A percentile compares a stretch with the other conserved stretches of the same genome.
phyloP scores from a whole-genome alignment of 2,797 vertebrate genomes.

The Acipenser oxyrinchus region DNA sequence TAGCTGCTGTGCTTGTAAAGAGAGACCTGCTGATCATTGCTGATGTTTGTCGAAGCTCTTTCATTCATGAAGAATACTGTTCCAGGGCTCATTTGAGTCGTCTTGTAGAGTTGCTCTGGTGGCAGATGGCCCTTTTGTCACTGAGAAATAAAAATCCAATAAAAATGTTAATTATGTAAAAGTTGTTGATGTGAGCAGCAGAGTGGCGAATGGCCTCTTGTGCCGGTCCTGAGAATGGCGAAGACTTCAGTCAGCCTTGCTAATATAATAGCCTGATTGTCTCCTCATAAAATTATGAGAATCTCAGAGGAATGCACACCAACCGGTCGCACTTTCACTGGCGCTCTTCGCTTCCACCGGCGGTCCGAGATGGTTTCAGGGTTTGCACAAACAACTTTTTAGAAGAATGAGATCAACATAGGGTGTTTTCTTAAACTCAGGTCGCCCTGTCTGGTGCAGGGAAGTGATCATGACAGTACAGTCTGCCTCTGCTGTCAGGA shows the following conservation, averaged over 20 bases:
- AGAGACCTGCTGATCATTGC: no score
- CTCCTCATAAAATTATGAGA: slow-evolving; percentile 9
- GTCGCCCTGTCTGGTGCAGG: neutral
- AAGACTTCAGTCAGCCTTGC: slow-evolving; percentile 22
- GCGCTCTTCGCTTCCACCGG: neutral
- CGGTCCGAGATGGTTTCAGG: neutral
- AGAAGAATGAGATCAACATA: no score
- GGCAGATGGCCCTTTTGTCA: slow-evolving; percentile 70
- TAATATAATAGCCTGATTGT: slow-evolving; percentile 11
- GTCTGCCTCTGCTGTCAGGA: no score
- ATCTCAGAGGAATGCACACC: neutral
- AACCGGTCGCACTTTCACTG: slow-evolving; percentile 4
- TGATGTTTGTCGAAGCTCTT: slow-evolving; percentile 24
- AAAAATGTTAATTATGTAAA: slow-evolving; percentile 75
- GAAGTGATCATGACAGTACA: neutral
- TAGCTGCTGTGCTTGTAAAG: no score
- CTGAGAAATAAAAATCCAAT: slow-evolving; percentile 73
- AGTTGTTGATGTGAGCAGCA: slow-evolving; percentile 44
- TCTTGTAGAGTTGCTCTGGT: slow-evolving; percentile 45
- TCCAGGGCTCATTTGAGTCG: slow-evolving; percentile 48
- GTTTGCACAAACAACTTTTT: neutral
- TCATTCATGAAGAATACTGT: slow-evolving; percentile 50
- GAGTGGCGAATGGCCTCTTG: slow-evolving; percentile 24
- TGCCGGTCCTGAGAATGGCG: neutral
- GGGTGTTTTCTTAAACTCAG: neutral